Conservation (phyloP, 1,140 invertebrate genomes). For the Hetaerina americana region DNA sequence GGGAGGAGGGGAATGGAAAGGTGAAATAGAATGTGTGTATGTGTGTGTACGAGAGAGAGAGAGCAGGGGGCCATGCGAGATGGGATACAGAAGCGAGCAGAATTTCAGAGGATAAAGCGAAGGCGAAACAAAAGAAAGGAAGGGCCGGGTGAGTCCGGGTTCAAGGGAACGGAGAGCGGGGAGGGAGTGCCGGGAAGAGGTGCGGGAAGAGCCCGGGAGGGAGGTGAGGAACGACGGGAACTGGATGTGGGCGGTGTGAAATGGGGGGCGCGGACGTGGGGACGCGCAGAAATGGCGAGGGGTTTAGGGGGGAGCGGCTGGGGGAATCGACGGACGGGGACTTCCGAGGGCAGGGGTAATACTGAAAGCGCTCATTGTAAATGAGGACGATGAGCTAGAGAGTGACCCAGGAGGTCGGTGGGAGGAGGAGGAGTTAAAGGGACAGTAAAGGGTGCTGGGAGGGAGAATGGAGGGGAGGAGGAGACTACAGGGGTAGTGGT, state of each 20-base stretch:
- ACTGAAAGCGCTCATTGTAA: background rate
- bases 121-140: background rate
- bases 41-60: no score
- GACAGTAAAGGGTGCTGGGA: background rate
- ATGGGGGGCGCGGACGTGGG: no score
- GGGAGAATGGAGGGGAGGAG: background rate
- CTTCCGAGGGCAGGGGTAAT: no score
- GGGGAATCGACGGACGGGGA: background rate
- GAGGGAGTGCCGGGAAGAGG: no score
- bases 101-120: background rate
- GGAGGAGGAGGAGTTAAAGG: background rate
- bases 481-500: background rate
- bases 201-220: background rate
- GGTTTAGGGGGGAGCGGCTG: background rate
- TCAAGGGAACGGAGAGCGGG: no score
- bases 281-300: background rate
- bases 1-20: background rate
- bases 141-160: no score
- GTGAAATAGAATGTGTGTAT: no score
- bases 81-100: no score
- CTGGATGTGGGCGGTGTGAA: no score
- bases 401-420: background rate
- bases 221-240: no score
- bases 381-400: background rate
- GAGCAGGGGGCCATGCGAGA: no score